A percentile compares a stretch with the other conserved stretches of the same genome.
Conservation (phyloP, 2,797 vertebrate species). For the Onychomys leucogaster region DNA sequence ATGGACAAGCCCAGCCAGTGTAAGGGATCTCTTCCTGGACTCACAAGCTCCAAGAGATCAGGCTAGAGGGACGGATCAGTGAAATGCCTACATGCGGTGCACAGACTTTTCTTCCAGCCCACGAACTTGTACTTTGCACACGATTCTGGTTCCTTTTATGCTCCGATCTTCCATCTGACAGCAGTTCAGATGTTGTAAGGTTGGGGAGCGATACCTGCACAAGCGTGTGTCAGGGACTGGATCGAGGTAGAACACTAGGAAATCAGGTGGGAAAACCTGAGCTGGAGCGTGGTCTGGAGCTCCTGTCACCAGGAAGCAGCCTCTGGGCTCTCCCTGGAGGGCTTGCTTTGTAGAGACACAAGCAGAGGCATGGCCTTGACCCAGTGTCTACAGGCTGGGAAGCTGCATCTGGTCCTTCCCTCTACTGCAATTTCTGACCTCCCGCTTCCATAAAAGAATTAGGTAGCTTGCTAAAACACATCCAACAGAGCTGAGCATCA, state of each 20-base stretch:
- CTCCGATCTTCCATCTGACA: not conserved
- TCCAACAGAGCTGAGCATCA: not conserved
- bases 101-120: not conserved
- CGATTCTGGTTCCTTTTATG: not conserved
- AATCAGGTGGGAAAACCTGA: not conserved
- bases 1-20: not conserved
- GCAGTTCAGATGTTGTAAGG: not conserved
- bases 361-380: not conserved
- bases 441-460: not conserved
- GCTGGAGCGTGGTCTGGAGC: not conserved
- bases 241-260: not conserved
- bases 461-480: constrained; percentile 7
- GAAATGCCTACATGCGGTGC: not conserved
- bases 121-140: not conserved
- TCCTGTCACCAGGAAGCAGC: not conserved
- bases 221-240: not conserved
- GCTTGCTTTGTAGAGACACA: not conserved
- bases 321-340: not conserved
- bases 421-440: not conserved
- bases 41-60: not conserved
- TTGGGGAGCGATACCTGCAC: too few species aligned
- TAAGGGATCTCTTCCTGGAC: not conserved
- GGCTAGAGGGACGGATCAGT: not conserved
- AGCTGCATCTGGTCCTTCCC: not conserved
- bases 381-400: not conserved